Conservation (phyloP, 2,797 vertebrate genomes). For the Vipera ursinii region DNA sequence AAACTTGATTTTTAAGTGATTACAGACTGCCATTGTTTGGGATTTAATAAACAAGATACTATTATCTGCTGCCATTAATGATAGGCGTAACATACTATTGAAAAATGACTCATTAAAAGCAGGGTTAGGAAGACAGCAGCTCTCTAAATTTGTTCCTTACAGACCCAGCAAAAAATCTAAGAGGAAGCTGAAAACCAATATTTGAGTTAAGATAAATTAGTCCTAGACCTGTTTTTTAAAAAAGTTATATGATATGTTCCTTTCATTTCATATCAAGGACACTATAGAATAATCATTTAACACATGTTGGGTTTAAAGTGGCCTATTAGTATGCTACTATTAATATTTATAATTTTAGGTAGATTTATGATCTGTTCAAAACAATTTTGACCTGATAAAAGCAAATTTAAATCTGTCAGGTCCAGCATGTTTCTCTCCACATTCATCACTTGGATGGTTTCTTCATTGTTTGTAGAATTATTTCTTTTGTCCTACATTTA, state of each 20-base stretch:
- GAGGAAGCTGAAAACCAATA: neutral
- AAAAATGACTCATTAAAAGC: neutral
- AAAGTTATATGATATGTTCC: neutral
- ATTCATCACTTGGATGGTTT: too few species aligned
- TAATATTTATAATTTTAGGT: neutral
- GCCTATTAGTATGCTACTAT: neutral
- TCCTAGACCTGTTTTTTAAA: neutral
- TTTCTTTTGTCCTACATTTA: too few species aligned
- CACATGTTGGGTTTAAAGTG: neutral
- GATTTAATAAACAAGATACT: neutral
- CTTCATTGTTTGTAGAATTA: too few species aligned
- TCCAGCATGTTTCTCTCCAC: too few species aligned
- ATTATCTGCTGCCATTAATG: neutral
- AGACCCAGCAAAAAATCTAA: neutral
- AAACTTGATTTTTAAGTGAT: neutral
- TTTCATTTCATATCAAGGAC: neutral
- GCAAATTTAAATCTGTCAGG: too few species aligned
- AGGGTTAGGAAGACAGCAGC: neutral
- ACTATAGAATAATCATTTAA: neutral
- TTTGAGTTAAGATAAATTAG: neutral
- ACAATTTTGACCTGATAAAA: too few species aligned
- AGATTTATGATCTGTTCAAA: too few species aligned
- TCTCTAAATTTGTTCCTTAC: neutral
- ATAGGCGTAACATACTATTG: neutral
- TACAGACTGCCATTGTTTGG: neutral